phyloP scores from a whole-genome alignment of 2,113 vertebrate genomes.

The Cebidichthys violaceus region DNA sequence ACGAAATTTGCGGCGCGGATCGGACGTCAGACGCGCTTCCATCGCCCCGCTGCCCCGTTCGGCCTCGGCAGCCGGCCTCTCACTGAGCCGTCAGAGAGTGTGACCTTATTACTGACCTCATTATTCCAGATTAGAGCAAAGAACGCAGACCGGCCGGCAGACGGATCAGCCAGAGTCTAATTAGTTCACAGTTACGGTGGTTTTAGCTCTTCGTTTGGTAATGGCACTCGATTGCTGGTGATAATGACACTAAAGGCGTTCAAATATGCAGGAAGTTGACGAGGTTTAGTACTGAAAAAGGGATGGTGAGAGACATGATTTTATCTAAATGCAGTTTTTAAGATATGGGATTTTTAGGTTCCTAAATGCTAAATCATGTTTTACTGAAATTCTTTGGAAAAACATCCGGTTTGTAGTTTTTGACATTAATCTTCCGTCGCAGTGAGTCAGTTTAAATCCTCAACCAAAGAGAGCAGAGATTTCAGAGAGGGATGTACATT shows the following conservation, averaged over 20 bases:
- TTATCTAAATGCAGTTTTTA: slow-evolving; percentile 3
- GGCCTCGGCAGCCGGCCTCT: slow-evolving; percentile 42
- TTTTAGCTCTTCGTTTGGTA: slow-evolving; percentile 31
- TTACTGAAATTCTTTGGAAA: slow-evolving; percentile 11
- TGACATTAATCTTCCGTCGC: slow-evolving; percentile 61
- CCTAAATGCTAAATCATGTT: background rate
- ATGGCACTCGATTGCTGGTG: background rate
- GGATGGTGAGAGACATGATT: background rate
- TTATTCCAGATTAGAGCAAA: slow-evolving; percentile 72
- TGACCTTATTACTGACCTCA: slow-evolving; percentile 74
- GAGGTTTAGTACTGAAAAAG: background rate
- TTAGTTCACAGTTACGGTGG: slow-evolving; percentile 47
- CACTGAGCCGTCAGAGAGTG: slow-evolving; percentile 60
- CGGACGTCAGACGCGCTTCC: slow-evolving; percentile 51
- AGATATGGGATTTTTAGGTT: slow-evolving; percentile 5
- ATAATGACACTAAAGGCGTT: background rate
- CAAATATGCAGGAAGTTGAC: slow-evolving; percentile 8
- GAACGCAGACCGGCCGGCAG: slow-evolving; percentile 33
- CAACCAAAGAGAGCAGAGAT: slow-evolving; percentile 28
- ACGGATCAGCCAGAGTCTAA: slow-evolving; percentile 39
- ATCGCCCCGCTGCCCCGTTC: slow-evolving; percentile 23
- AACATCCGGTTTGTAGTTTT: slow-evolving; percentile 37
- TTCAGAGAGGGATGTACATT: slow-evolving; percentile 24
- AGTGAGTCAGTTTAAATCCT: slow-evolving; percentile 53
- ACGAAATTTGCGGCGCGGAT: slow-evolving; percentile 42